Evolutionary conservation across 2,797 vertebrate genomes (phyloP).

Genomic region (Lutjanus argentimaculatus): DNA sequence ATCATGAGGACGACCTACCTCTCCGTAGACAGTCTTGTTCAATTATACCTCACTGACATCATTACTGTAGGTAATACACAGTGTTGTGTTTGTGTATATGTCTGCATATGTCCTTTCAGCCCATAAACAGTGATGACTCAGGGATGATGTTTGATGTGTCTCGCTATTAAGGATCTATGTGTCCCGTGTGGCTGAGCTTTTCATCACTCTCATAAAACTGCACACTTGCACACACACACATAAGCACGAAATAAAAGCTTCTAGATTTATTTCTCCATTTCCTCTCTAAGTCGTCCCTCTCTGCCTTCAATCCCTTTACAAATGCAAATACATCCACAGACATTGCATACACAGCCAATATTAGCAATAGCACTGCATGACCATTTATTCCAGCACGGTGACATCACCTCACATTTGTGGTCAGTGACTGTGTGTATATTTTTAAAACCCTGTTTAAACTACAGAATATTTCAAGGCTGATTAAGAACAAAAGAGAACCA

Average conservation of each 20-base stretch:
- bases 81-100: constrained; percentile 22
- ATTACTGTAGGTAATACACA: constrained; percentile 2
- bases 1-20: not conserved
- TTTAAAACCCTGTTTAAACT: constrained; percentile 6
- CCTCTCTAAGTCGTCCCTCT: not conserved
- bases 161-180: constrained; percentile 8
- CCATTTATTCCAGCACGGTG: not conserved
- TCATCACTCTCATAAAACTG: not conserved
- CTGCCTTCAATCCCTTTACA: not conserved
- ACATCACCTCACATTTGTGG: not conserved
- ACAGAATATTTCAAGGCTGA: not conserved
- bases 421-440: not conserved
- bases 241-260: constrained; percentile 4
- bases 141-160: constrained; percentile 5
- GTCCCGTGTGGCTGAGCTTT: not conserved
- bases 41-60: not conserved
- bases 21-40: not conserved
- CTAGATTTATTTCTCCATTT: not conserved
- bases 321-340: constrained; percentile 16
- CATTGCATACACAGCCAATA: not conserved
- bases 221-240: not conserved
- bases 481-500: not conserved
- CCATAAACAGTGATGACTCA: constrained; percentile 22
- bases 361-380: not conserved
- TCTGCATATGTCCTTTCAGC: constrained; percentile 2